phyloP scores from a whole-genome alignment of 2,113 vertebrate genomes.

The Malurus melanocephalus region DNA sequence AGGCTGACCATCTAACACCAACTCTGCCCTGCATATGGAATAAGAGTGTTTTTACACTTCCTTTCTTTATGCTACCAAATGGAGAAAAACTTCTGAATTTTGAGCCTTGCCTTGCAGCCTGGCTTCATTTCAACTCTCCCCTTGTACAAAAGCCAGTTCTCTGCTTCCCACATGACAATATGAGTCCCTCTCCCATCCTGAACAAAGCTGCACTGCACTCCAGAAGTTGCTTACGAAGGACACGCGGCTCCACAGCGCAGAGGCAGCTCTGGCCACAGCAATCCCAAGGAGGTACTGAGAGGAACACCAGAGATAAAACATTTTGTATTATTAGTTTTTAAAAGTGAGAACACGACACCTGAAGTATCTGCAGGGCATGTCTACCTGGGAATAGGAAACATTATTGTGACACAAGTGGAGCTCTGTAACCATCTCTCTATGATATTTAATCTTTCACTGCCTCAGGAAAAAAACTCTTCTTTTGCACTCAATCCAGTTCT shows the following conservation, averaged over 20 bases:
- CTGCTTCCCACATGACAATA: not conserved
- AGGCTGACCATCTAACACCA: not conserved
- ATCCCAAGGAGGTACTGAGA: not conserved
- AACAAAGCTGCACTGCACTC: not conserved
- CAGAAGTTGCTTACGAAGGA: not conserved
- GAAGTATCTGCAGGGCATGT: not conserved
- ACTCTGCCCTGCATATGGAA: not conserved
- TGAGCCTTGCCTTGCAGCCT: not conserved
- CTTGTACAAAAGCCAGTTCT: not conserved
- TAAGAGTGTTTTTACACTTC: accelerated
- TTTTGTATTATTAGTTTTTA: not conserved
- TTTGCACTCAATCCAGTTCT: not conserved
- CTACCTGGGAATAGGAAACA: not conserved
- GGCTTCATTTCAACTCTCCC: not conserved
- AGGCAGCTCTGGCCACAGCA: not conserved
- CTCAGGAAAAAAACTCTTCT: not conserved
- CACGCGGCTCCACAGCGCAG: not conserved
- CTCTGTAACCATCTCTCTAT: not conserved
- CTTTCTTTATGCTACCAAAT: not conserved
- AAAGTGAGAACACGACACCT: not conserved
- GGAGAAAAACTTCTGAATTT: not conserved
- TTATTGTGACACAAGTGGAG: not conserved
- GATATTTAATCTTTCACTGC: slow-evolving; percentile 16
- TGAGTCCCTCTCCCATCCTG: not conserved
- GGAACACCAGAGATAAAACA: not conserved